Conservation (phyloP, 2,797 vertebrate species). For the Xenopus petersii region DNA sequence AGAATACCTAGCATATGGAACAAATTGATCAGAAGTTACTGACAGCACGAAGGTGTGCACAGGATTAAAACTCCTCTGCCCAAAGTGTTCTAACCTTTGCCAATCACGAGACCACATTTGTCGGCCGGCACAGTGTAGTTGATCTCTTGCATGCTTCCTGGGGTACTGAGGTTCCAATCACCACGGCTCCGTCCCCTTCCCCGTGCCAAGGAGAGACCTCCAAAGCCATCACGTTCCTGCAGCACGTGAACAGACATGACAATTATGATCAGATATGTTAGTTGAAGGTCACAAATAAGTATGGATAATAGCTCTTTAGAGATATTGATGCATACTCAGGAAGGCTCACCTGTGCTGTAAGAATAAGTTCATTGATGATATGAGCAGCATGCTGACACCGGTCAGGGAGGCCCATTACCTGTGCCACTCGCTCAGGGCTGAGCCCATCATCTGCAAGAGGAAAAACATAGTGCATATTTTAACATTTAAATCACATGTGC, state of each 20-base stretch:
- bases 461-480: conserved; percentile 4
- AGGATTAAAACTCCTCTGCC: too few relatives aligned
- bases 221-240: conserved; percentile 92
- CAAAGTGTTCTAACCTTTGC: conserved; percentile 78
- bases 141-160: conserved; percentile 88
- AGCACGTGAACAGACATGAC: conserved; percentile 8
- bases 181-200: conserved; percentile 82
- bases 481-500: too few relatives aligned
- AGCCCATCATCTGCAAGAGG: conserved; percentile 86
- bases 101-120: conserved; percentile 95
- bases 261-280: neutral
- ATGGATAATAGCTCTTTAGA: too few relatives aligned
- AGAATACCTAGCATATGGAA: too few relatives aligned
- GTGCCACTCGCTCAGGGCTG: conserved; percentile 88
- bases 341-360: conserved; percentile 86
- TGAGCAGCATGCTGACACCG: conserved; percentile 94
- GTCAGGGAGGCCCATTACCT: conserved; percentile 94
- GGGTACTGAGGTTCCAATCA: conserved; percentile 80
- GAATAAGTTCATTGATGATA: conserved; percentile 92
- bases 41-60: too few relatives aligned
- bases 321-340: too few relatives aligned
- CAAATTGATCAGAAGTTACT: too few relatives aligned
- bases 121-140: conserved; percentile 94
- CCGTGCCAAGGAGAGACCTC: conserved; percentile 73
- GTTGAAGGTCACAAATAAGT: too few relatives aligned